Evolutionary conservation across 2,113 vertebrate species (phyloP), one percentile per base, ranked within the genome.

Genomic region (Periophthalmus modestus): DNA sequence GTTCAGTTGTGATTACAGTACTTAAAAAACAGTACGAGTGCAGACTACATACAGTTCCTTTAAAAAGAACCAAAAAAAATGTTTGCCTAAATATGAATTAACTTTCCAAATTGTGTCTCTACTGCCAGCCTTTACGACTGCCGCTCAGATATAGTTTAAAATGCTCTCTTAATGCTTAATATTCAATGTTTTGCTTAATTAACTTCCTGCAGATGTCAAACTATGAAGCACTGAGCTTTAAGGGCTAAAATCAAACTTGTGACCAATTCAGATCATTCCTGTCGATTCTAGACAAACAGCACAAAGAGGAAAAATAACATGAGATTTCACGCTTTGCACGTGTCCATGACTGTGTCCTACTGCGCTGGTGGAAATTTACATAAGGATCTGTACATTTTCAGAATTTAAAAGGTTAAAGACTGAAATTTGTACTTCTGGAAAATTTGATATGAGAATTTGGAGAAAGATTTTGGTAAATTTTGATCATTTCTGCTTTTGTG

Each of bases 401-500:
- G 52, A 54, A 0, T 13, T 54, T 54, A n/a, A 67, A 68, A 68
- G 19, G 73, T 75, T 67, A 36, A 36, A 73, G 10, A 46, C 52
- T 71, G 23, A 43, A 28, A 21, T 48, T 54, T 28, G 14, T 24
- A n/a, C 23, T 52, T 62, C 19, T 34, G n/a, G 19, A 58, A 15
- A 24, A 58, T 58, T 58, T 24, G 57, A 24, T 58, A 24, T 12
- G 23, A 18, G n/a, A 13, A n/a, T 54, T 59, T 46, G 14, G 68
- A 69, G 71, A 66, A 75, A 10, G 19, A 19, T 75, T 67, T 75
- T 67, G 55, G 12, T 65, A 10, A 74, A 50, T 47, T 72, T 50
- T 71, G 65, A 63, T 82, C 79, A 54, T 78, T 82, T 75, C 66
- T 73, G 70, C 62, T 75, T 78, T 84, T 65, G 68, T 82, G 71